Evolutionary conservation across 2,797 vertebrate genomes (phyloP), one percentile per base, ranked within the genome.

Genomic region (Pagetopsis macropterus): DNA sequence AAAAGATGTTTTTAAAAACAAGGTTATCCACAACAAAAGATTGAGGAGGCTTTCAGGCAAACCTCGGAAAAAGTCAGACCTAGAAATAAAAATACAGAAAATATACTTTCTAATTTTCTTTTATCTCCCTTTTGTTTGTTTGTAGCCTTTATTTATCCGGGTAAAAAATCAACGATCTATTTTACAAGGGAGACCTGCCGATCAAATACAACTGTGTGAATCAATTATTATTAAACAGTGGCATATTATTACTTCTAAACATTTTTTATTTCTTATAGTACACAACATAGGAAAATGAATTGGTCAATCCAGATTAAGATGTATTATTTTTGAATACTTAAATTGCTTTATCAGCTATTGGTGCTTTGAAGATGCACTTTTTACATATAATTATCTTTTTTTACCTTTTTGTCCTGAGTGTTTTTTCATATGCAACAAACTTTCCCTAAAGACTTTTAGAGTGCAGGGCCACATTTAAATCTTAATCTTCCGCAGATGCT

Each of bases 401-500:
- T 50, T 59, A 64, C 62, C 33, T 37, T 68, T 74, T 64, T 65
- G 68, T 70, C 60, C 23, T 41, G 54, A 69, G 50, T 23, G 44
- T 2, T 52, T 78, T 83, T 70, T 66, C 41, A 51, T 48, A 50
- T 48, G 52, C 63, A 55, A 21, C 19, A 59, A 55, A 21, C 19
- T 67, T 45, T 69, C 79, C 60, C 67, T 55, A 9, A 17, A 83
- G 75, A 83, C 75, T 48, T 76, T 62, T 62, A 64, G 64, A 76
- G 70, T 83, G 63, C 76, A 63, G 60, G 62, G 59, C 62, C 67
- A 61, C 40, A 78, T 70, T 67, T 60, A 77, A 76, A 76, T 70
- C 73, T 73, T 85, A 78, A 83, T 85, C 74, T 78, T 55, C 52
- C 64, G 48, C 71, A 76, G 60, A 84, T 63, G 54, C 33, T 37